Evolutionary conservation across 2,888 invertebrate genomes (phyloP).

Genomic region (Ephialtes manifestator): DNA sequence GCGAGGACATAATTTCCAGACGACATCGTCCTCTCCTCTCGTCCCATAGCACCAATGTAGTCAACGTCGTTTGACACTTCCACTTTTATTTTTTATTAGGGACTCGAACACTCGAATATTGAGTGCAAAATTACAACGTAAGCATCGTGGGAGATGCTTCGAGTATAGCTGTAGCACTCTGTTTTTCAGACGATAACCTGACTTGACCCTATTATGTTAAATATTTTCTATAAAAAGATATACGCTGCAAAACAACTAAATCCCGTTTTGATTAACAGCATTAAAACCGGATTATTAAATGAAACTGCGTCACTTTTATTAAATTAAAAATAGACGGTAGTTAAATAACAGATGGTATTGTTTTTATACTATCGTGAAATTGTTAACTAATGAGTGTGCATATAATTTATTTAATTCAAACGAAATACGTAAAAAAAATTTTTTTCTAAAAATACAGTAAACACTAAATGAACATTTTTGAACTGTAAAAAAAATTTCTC

Average conservation of each 20-base stretch:
- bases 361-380: too few relatives aligned
- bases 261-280: neutral
- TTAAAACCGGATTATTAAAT: neutral
- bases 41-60: neutral
- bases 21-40: slow-evolving; percentile 7
- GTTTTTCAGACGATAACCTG: neutral
- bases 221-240: neutral
- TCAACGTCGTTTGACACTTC: neutral
- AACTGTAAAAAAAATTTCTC: too few relatives aligned
- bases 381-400: too few relatives aligned
- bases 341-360: neutral
- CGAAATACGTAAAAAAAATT: too few relatives aligned
- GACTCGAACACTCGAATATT: neutral
- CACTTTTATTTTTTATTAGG: neutral
- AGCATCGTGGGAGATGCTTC: neutral
- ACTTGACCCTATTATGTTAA: neutral
- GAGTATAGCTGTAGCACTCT: neutral
- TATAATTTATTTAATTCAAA: too few relatives aligned
- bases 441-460: too few relatives aligned
- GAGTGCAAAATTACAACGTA: neutral
- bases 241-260: neutral
- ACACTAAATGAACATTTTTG: too few relatives aligned
- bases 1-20: slow-evolving; percentile 67
- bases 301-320: neutral
- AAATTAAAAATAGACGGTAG: neutral